Evolutionary conservation across 2,888 invertebrate species (phyloP), one percentile per base, ranked within the genome.

Genomic region (Drosophila ezoana): DNA sequence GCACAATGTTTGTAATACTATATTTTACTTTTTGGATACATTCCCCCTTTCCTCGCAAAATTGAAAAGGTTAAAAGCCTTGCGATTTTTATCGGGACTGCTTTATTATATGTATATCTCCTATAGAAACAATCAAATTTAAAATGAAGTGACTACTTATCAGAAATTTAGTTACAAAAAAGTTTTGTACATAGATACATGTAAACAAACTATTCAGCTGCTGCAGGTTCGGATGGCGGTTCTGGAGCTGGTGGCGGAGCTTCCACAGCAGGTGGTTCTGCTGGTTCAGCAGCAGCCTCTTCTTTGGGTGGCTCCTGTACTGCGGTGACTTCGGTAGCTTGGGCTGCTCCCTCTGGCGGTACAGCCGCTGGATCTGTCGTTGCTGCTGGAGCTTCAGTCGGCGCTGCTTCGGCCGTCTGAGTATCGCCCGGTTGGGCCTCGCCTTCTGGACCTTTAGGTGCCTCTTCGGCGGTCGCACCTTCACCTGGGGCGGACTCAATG

Each of bases 221-320:
- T 9, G 53, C 41, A 9, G 68, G 16, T 23, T 66, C 58, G 9
- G 68, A 0, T 10, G 51, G 41, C 9, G 51, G 43, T 48, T 60
- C 65, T n/a, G 63, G 8, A 6, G 59, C n/a, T 38, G 37, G 11
- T 23, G 61, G 14, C 11, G 51, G 13, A 2, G 44, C 28, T 4
- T 59, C 68, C 1, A 20, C 52, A 9, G 44, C 16, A 4, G 66
- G 37, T 20, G 54, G 16, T 9, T 51, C 33, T 18, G 52, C 35
- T 9, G 52, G 38, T 14, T 62, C 62, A n/a, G 38, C 53, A 13
- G 43, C 8, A 2, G 48, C 8, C 11, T 40, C 63, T 9, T 41
- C 63, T 14, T 47, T 33, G 3, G 58, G 38, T 13, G 43, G 10
- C 1, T 51, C 68, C 18, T 20, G 40, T 8, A 32, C 35, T n/a